Base-by-base conservation (phyloP, 53 echinoderm and acorn worm species). In the Stichopus horrens region DNA sequence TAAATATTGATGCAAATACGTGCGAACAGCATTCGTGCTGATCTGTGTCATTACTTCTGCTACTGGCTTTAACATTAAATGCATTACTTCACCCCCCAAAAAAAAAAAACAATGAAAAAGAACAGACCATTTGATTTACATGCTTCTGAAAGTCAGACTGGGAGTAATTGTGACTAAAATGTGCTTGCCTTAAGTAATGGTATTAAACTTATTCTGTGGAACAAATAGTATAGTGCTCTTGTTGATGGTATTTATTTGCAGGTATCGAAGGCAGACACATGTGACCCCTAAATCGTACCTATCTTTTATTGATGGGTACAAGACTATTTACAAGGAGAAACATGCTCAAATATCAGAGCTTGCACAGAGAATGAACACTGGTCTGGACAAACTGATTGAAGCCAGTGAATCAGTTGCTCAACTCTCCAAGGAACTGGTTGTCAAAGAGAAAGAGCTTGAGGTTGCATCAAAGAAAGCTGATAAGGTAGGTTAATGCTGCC, bases 211-310 rank as follows among this genome's bases (percentile, higher is more conserved):
- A 37, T 37, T 37, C 37, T 37, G 37, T 37, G 37, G 37, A 37
- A 37, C 37, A 37, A 37, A 37, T 1, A 37, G 37, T 37, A 37
- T 37, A 37, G 37, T 37, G 37, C 37, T 37, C 37, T 37, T 37
- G 37, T 37, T 37, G 37, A 37, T 37, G 37, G 37, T 37, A 37
- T 37, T 37, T 63, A 16, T 63, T 13, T 75, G 21, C 75, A 98
- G 99, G 75, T 98, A 98, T 86, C 99, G 99, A 20, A 96, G 99
- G 53, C 99, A 98, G 88, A 96, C 99, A 19, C 99, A 98, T 71
- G 99, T 98, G 16, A 98, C 99, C 19, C 99, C 99, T 68, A 98
- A 98, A 81, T 98, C 99, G 11, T 98, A 98, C 94, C 86, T 98
- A 87, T 98, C 99, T 37, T 98, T 98, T 90, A 89, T 98, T 81